Evolutionary conservation across 2,113 vertebrate genomes (phyloP), one percentile per base, ranked within the genome.

Genomic region (Elachura formosa): DNA sequence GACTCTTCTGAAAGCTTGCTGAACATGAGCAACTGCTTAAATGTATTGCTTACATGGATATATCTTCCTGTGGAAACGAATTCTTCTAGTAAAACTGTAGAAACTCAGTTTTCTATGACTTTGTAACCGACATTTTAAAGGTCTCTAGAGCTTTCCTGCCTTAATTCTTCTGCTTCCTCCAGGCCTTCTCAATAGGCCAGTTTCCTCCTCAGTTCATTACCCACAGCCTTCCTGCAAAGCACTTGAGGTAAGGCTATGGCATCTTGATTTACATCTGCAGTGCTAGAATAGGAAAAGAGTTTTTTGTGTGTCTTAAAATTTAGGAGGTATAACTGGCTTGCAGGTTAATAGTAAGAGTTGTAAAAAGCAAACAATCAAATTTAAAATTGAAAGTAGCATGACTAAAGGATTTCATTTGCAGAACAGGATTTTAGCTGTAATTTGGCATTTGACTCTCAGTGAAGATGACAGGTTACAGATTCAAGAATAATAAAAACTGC

Each of bases 311-410:
- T 54, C 51, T 67, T 77, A 78, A 89, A 87, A 68, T 67, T 78
- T 76, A 90, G 36, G 46, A 72, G 28, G 11, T 63, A 46, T n/a
- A 94, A 59, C 52, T 83, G 71, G 31, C 58, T 97, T 92, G 61
- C 31, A 90, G 69, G 34, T 48, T 87, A 85, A 54, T 78, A 80
- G 24, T 74, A 85, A 90, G 76, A 84, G 41, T 55, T 87, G 75
- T 67, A 93, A 93, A 95, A 84, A 73, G 83, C 48, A 95, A 95
- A 95, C 88, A 96, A 91, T 89, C 94, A 90, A 51, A 94, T 94
- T 95, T 92, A 92, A 96, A 95, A 87, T 94, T 97, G 71, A 87
- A 96, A 97, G 92, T 92, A 96, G 46, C 58, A 69, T 88, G 90
- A 94, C 86, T 94, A 96, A 93, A 97, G 54, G 72, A 91, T 96